phyloP scores from a whole-genome alignment of 1,140 invertebrate species.

The Cherax quadricarinatus region DNA sequence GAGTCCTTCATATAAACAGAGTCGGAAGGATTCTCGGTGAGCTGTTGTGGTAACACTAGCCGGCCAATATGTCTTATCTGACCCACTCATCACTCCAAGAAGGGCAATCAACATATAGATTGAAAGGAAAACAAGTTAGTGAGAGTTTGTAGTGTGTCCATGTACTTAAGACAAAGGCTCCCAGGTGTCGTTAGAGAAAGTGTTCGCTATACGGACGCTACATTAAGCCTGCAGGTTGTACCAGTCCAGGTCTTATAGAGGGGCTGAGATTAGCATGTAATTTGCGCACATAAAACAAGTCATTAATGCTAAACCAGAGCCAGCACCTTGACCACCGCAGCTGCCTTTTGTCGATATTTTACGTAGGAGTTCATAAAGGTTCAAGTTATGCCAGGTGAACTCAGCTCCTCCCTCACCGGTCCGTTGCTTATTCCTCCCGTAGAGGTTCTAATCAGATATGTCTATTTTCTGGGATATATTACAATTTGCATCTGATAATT shows the following conservation, averaged over 20 bases:
- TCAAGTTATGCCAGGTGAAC: not conserved
- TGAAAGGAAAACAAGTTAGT: constrained; percentile 39
- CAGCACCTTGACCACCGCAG: constrained; percentile 53
- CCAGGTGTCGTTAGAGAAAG: not conserved
- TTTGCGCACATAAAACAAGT: constrained; percentile 72
- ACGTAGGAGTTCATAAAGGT: constrained; percentile 48
- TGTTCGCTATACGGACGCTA: not conserved
- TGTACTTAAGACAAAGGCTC: not conserved
- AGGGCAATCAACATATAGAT: constrained; percentile 49
- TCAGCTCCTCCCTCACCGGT: not conserved
- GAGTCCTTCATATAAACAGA: not conserved
- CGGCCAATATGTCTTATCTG: constrained; percentile 48
- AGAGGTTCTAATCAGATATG: constrained; percentile 12
- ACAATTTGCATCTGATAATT: constrained; percentile 60
- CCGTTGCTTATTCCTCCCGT: not conserved
- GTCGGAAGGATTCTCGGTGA: not conserved
- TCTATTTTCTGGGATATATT: constrained; percentile 45
- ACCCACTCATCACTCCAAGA: constrained; percentile 39
- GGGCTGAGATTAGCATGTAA: constrained; percentile 69
- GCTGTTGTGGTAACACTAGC: not conserved
- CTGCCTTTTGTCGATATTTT: constrained; percentile 16
- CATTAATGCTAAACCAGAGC: constrained; percentile 66
- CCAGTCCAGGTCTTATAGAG: constrained; percentile 51
- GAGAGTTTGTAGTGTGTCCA: not conserved
- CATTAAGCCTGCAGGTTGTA: not conserved